A percentile compares a stretch with the other conserved stretches of the same genome.
These are phyloP conservation scores for Onychostruthus taczanowskii DNA, from an alignment of 2,113 vertebrate species.

Conservation along the genomic window DNA sequence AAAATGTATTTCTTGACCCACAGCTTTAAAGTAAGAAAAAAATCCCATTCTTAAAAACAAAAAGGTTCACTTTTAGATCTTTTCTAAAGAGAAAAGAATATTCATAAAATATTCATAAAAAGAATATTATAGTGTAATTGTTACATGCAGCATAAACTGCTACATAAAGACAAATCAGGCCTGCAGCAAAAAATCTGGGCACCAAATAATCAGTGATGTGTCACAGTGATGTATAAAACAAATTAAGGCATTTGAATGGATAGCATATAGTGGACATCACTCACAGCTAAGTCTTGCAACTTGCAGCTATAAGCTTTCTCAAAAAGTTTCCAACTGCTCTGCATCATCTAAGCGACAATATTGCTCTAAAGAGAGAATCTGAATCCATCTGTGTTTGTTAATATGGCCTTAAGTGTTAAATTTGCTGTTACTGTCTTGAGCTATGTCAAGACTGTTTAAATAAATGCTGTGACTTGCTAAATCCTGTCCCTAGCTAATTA, in stretches of 20 bases:
- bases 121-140: background rate
- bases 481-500: constrained; percentile 63
- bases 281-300: constrained; percentile 2
- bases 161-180: constrained; percentile 8
- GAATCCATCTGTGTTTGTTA: constrained; percentile 54
- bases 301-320: constrained; percentile 5
- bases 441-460: constrained; percentile 57
- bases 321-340: constrained; percentile 18
- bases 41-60: background rate
- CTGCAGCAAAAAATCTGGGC: constrained; percentile 12
- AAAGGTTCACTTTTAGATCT: background rate
- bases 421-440: constrained; percentile 47
- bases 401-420: constrained; percentile 55
- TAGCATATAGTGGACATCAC: constrained; percentile 11
- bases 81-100: no score
- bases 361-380: background rate
- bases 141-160: constrained; percentile 4
- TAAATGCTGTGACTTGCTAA: constrained; percentile 66
- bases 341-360: background rate
- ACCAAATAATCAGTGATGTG: background rate
- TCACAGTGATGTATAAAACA: background rate
- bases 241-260: background rate
- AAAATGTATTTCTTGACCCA: background rate
- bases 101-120: no score
- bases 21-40: background rate